Evolutionary conservation across 2,888 invertebrate genomes (phyloP), one percentile per base, ranked within the genome.

Genomic region (Torymus texanus): DNA sequence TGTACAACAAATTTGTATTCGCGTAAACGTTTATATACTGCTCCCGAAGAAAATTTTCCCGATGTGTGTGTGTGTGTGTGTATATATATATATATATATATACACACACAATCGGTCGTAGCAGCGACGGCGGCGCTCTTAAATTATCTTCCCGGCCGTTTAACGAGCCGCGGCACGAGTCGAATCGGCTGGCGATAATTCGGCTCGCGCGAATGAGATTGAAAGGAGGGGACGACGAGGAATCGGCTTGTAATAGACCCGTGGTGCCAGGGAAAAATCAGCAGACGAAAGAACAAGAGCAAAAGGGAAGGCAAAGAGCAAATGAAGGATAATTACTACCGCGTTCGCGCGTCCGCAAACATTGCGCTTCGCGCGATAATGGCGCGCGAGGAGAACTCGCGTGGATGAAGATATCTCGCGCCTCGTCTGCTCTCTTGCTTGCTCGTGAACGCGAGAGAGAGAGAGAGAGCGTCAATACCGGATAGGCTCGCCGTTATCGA

Each of bases 401-500:
- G 68, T 59, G 82, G 84, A 86, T 85, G 83, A 85, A 85, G 85
- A 85, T 85, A 85, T 85, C 83, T 82, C 81, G 84, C 82, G 83
- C 82, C 82, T 80, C 78, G 75, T 76, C 72, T 76, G 72, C 56
- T 62, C 71, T 41, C 41, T 75, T 29, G 62, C 66, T 66, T 18
- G 61, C 18, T 56, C 11, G 14, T 41, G 56, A 18, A n/a, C n/a
- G 13, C 65, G 51, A 50, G 53, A 58, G 70, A 29, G 75, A 75
- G 80, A 74, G 62, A 65, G 62, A 12, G 83, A 80, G 82, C 83
- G 82, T 87, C 85, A 85, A 86, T 87, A 85, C 84, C 83, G 84
- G 83, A 86, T 84, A 85, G 84, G 83, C 84, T 84, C 81, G 81
- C 83, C 83, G 84, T 87, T 87, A 88, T 87, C 86, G 87, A 88